Percentiles rank a stretch among this genome's conserved stretches.
Evolutionary conservation across 2,113 vertebrate species (phyloP).

Genomic region (Scatophagus argus): DNA sequence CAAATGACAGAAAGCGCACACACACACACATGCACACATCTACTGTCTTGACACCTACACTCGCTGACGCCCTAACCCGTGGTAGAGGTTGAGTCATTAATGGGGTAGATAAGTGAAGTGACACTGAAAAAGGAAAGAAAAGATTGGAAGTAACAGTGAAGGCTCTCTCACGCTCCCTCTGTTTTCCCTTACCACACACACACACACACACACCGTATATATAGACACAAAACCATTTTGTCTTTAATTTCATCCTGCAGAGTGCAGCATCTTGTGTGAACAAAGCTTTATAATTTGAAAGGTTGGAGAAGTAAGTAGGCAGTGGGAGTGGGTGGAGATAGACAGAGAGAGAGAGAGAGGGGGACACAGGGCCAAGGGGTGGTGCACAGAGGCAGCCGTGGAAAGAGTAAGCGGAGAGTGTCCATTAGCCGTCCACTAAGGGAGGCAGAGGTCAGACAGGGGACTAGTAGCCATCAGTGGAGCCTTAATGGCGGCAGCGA

Average conservation of each 20-base stretch:
- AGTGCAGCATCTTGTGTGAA: not conserved
- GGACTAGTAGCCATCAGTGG: constrained; percentile 34
- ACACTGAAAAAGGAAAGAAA: constrained; percentile 33
- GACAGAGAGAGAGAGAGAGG: not conserved
- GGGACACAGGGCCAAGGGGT: too few species aligned
- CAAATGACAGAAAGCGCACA: not conserved
- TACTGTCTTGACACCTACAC: constrained; percentile 36
- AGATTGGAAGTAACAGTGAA: constrained; percentile 5
- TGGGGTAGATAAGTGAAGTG: constrained; percentile 37
- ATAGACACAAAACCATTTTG: not conserved
- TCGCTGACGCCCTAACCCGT: constrained; percentile 9
- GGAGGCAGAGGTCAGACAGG: constrained; percentile 52
- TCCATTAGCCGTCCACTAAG: constrained; percentile 59
- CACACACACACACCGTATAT: constrained; percentile 5
- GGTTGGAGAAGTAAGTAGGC: not conserved
- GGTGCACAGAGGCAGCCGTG: not conserved
- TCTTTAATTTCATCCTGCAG: constrained; percentile 13
- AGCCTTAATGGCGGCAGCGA: constrained; percentile 47
- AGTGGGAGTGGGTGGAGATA: constrained; percentile 23
- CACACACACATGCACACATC: constrained; percentile 12
- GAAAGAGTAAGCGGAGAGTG: constrained; percentile 26
- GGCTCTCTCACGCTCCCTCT: constrained; percentile 19
- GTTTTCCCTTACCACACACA: not conserved
- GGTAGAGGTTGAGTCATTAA: constrained; percentile 56
- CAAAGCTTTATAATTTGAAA: not conserved